Base-by-base conservation (phyloP, 2,888 invertebrate genomes). In the Drosophila merina region DNA sequence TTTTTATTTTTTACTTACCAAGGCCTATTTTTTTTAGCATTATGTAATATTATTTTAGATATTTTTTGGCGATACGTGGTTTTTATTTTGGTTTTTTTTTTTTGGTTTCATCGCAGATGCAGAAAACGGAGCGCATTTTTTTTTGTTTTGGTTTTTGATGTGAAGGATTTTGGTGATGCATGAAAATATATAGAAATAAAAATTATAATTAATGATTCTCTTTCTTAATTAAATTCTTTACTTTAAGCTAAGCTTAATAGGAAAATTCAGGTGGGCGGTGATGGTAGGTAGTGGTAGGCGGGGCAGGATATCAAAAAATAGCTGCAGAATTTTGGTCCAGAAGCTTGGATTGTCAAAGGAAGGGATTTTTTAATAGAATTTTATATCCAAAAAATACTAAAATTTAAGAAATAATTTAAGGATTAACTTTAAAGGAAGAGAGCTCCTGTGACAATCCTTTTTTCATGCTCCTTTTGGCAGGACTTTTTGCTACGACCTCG, bases 141-240 rank as follows among this genome's bases (percentile, higher is more conserved):
- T n/a, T n/a, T 36, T 5, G 10, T 9, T 33, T 33, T 36, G 10
- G 1, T 36, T n/a, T 59, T 57, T 68, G 57, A 57, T 70, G 72
- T 75, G 71, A 28, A 74, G 74, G 67, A 56, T 55, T 55, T 40
- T 70, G 74, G 40, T 40, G 40, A 85, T 85, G 76, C 79, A 79
- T 79, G 83, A 68, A 71, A 72, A 48, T 72, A 75, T 68, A 79
- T 72, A 75, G 66, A 79, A 67, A 26, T 40, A 48, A 54, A 72
- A 68, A 69, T 3, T 8, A 40, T 14, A 48, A 45, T 69, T 64
- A 69, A 72, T 70, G 70, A 51, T 6, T 54, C 28, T 48, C 5
- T 25, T 36, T 45, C 1, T 14, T 9, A 33, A 99, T 99, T 20
- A 36, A 25, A 20, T 47, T 30, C 30, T 38, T 60, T 25, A 47